Conservation (phyloP, 2,113 vertebrate species). For the Oncorhynchus nerka region DNA sequence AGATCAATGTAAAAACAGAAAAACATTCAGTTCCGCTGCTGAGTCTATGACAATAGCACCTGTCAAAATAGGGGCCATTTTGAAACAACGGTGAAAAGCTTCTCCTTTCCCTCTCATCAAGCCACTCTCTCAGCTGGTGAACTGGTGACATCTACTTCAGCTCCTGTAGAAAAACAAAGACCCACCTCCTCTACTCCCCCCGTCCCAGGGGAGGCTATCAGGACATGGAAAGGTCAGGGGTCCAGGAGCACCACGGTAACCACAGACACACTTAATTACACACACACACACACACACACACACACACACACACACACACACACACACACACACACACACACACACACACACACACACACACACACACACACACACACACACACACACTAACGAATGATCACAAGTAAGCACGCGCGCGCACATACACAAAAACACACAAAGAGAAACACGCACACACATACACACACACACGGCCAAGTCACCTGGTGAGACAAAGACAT, state of each 20-base stretch:
- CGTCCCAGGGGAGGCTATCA: constrained; percentile 66
- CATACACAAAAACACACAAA: not conserved
- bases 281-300: constrained; percentile 23
- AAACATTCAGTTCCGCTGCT: not conserved
- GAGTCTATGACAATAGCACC: not conserved
- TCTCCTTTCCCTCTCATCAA: not conserved
- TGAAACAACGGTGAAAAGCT: constrained; percentile 8
- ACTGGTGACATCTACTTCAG: constrained; percentile 42
- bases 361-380: not conserved
- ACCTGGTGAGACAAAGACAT: constrained; percentile 19
- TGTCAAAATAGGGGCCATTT: not conserved
- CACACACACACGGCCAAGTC: no score
- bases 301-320: not conserved
- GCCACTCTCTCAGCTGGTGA: constrained; percentile 9
- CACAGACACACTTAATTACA: constrained; percentile 28
- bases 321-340: constrained; percentile 3
- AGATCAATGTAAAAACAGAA: not conserved
- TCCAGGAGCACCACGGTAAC: constrained; percentile 44
- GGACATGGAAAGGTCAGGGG: constrained; percentile 76
- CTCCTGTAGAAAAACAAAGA: constrained; percentile 50
- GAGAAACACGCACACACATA: no score
- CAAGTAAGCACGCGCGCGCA: not conserved
- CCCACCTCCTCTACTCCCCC: constrained; percentile 21
- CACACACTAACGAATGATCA: no score
- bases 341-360: not conserved